Conservation (phyloP, 2,888 invertebrate species). For the Scaeva pyrastri region DNA sequence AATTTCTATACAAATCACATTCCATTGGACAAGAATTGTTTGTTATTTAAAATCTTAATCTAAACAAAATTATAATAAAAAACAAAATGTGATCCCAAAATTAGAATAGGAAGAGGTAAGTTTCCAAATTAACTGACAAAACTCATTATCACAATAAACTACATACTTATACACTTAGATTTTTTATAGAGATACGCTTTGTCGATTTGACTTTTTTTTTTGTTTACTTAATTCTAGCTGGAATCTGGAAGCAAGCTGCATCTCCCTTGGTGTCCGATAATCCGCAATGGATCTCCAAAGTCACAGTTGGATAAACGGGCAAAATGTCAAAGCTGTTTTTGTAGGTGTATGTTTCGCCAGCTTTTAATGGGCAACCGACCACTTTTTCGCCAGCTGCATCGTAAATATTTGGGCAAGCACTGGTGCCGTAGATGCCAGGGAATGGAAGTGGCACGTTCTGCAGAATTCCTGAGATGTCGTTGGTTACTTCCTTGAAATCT, state of each 20-base stretch:
- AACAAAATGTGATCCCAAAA: neutral
- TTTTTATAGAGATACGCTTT: neutral
- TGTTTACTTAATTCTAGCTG: slow-evolving; percentile 86
- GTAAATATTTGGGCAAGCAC: slow-evolving; percentile 88
- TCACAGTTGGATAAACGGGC: slow-evolving; percentile 85
- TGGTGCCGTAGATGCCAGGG: slow-evolving; percentile 89
- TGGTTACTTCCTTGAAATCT: slow-evolving; percentile 85
- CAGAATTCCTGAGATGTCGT: slow-evolving; percentile 87
- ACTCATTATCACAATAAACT: slow-evolving; percentile 36
- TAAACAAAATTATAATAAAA: neutral
- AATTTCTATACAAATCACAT: slow-evolving; percentile 38
- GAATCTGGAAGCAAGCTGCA: slow-evolving; percentile 88
- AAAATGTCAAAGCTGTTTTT: slow-evolving; percentile 87
- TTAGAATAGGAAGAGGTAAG: neutral
- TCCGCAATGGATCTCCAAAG: slow-evolving; percentile 88
- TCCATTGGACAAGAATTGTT: neutral
- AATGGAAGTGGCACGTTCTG: slow-evolving; percentile 89
- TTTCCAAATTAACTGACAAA: slow-evolving; percentile 31
- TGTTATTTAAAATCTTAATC: neutral
- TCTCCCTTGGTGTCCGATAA: slow-evolving; percentile 84
- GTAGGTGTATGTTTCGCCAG: slow-evolving; percentile 88
- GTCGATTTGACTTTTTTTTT: neutral
- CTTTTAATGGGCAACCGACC: slow-evolving; percentile 88
- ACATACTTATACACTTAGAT: neutral
- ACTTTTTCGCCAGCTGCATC: slow-evolving; percentile 86